These are phyloP conservation scores for Drosophila hydei DNA, from an alignment of 1,140 invertebrate genomes.

Conservation along the genomic window DNA sequence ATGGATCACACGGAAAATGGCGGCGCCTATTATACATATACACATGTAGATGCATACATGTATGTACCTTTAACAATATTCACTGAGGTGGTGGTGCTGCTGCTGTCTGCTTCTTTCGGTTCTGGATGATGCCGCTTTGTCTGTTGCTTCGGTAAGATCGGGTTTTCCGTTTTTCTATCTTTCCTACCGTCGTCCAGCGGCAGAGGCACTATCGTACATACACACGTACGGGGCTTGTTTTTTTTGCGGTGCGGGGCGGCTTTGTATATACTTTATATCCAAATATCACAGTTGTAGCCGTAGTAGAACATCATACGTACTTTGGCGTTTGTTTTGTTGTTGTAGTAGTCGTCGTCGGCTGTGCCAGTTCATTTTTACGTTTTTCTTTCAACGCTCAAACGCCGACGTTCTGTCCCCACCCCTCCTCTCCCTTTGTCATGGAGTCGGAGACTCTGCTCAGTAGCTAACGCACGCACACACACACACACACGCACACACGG, in stretches of 20 bases:
- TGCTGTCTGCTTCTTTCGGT: constrained; percentile 47
- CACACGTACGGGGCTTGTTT: constrained; percentile 33
- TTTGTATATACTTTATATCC: constrained; percentile 68
- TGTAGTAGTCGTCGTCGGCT: constrained; percentile 43
- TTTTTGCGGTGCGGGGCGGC: constrained; percentile 45
- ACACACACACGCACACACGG: constrained; percentile 37
- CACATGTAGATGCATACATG: constrained; percentile 23
- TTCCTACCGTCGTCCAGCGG: constrained; percentile 45
- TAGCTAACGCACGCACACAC: constrained; percentile 61
- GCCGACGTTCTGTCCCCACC: constrained; percentile 39
- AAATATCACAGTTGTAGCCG: constrained; percentile 65
- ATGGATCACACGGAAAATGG: constrained; percentile 73
- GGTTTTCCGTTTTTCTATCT: constrained; percentile 43
- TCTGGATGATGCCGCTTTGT: constrained; percentile 64
- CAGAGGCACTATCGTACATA: constrained; percentile 44
- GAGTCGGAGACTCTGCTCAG: constrained; percentile 50
- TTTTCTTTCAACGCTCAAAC: constrained; percentile 62
- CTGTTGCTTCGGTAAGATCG: constrained; percentile 38
- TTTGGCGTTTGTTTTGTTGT: constrained; percentile 39
- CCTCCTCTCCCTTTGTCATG: constrained; percentile 17
- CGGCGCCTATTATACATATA: constrained; percentile 68
- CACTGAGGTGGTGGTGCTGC: constrained; percentile 37
- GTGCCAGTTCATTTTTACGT: constrained; percentile 66
- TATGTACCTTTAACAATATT: constrained; percentile 56
- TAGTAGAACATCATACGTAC: constrained; percentile 50